These are phyloP conservation scores for Cheilinus undulatus DNA, from an alignment of 2,113 vertebrate species.

Conservation along the genomic window DNA sequence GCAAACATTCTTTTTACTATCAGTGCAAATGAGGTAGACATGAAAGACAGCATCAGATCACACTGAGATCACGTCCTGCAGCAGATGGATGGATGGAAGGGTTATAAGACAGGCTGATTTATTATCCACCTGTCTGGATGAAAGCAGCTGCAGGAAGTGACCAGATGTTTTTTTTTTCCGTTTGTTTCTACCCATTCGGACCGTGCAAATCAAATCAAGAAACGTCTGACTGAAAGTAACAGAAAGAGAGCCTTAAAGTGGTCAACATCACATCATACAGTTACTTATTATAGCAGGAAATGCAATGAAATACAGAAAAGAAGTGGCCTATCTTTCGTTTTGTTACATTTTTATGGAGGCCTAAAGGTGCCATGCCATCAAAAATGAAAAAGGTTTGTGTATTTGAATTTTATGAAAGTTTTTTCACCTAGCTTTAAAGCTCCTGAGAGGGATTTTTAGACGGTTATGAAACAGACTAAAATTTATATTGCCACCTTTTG, in stretches of 20 bases:
- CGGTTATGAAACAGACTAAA: too few relatives aligned
- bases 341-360: too few relatives aligned
- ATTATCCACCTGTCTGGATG: background rate
- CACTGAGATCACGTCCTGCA: constrained; percentile 15
- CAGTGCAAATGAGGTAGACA: constrained; percentile 78
- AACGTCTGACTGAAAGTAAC: background rate
- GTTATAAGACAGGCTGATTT: constrained; percentile 7
- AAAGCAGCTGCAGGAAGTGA: constrained; percentile 1
- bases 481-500: too few relatives aligned
- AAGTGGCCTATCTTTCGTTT: too few relatives aligned
- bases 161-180: background rate
- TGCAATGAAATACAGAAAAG: too few relatives aligned
- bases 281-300: background rate
- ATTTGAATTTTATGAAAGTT: too few relatives aligned
- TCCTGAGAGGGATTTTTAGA: too few relatives aligned
- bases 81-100: background rate
- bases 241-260: background rate
- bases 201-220: constrained; percentile 54
- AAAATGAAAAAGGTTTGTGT: too few relatives aligned
- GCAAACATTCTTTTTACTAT: constrained; percentile 67
- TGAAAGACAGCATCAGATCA: constrained; percentile 48
- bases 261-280: background rate
- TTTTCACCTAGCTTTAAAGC: too few relatives aligned
- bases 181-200: constrained; percentile 60
- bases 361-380: too few relatives aligned